Evolutionary conservation across 1,140 invertebrate genomes (phyloP).

Genomic region (Drosophila nasuta): DNA sequence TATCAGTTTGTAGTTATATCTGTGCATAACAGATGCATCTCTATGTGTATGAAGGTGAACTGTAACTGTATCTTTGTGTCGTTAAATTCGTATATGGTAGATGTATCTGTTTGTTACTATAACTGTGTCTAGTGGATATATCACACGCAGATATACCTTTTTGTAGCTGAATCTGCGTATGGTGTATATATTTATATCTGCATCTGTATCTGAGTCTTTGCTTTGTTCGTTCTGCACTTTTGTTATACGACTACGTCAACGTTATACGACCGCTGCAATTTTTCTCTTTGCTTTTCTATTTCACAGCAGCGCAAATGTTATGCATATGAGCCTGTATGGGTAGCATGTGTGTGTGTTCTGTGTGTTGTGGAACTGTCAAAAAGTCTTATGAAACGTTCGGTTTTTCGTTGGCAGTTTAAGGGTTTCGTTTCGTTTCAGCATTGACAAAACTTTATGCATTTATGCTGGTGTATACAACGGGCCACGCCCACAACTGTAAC

Average conservation of each 20-base stretch:
- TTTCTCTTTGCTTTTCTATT: slow-evolving; percentile 2
- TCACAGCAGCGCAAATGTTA: slow-evolving; percentile 12
- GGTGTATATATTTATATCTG: neutral
- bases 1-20: too few relatives aligned
- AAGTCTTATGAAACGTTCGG: slow-evolving; percentile 67
- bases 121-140: too few relatives aligned
- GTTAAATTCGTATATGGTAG: too few relatives aligned
- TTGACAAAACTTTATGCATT: slow-evolving; percentile 76
- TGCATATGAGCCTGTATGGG: neutral
- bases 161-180: too few relatives aligned
- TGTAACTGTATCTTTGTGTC: too few relatives aligned
- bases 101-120: neutral
- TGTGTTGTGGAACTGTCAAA: slow-evolving; percentile 54
- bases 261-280: neutral
- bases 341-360: neutral
- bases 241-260: neutral
- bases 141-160: neutral
- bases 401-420: slow-evolving; percentile 24
- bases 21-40: too few relatives aligned
- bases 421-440: slow-evolving; percentile 23
- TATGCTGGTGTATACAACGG: slow-evolving; percentile 22
- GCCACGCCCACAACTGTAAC: neutral
- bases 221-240: slow-evolving; percentile 2
- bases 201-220: neutral
- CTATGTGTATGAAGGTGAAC: too few relatives aligned